A percentile compares a stretch with the other conserved stretches of the same genome.
Evolutionary conservation across 2,113 vertebrate genomes (phyloP).

Genomic region (Ptilorrhoa leucosticta): DNA sequence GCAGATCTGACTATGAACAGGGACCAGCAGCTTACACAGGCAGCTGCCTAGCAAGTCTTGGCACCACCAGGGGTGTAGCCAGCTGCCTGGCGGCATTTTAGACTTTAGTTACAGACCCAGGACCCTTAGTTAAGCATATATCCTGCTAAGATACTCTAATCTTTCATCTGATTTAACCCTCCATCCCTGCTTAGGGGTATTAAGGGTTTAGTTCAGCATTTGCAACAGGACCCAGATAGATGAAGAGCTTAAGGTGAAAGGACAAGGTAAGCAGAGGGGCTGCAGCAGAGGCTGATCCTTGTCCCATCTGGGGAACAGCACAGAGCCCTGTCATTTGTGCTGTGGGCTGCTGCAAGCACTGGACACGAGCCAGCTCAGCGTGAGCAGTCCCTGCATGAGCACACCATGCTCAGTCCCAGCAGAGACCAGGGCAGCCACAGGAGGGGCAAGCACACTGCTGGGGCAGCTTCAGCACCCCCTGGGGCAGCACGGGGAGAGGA

Average conservation of each 20-base stretch:
- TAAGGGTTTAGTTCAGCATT: background rate
- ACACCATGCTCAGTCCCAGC: background rate
- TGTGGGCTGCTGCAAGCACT: background rate
- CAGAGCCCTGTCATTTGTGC: background rate
- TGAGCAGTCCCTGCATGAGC: background rate
- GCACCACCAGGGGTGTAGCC: background rate
- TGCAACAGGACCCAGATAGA: background rate
- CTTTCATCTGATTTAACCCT: constrained; percentile 7
- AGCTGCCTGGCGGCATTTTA: background rate
- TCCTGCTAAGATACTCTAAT: background rate
- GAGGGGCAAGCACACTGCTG: background rate
- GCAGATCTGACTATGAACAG: background rate
- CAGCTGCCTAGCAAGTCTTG: background rate
- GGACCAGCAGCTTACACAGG: background rate
- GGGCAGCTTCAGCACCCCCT: background rate
- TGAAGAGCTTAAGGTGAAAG: background rate
- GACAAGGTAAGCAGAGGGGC: background rate
- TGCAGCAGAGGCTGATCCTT: background rate
- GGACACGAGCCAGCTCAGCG: fast-evolving
- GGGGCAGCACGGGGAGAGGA: background rate
- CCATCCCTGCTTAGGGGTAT: background rate
- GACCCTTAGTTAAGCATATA: background rate
- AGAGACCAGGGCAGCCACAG: background rate
- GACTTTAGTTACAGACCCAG: background rate
- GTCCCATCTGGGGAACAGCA: background rate